phyloP scores from a whole-genome alignment of 1,140 invertebrate genomes.

The Rhagoletis zephyria region DNA sequence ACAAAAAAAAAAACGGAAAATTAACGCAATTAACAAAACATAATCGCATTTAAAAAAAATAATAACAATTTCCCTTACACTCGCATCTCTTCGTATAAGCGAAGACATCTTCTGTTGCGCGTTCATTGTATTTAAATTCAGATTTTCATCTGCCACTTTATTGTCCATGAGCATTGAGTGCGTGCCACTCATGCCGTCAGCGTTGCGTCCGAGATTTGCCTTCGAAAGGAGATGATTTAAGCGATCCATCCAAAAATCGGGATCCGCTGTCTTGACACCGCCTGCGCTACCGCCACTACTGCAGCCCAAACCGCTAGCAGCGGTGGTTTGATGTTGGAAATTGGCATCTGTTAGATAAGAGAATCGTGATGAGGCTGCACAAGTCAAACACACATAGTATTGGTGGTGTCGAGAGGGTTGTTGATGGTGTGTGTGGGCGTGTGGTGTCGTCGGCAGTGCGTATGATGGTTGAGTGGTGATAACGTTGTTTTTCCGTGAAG shows the following conservation, averaged over 20 bases:
- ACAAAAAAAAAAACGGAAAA: not conserved
- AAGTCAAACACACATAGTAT: conserved; percentile 9
- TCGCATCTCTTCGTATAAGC: conserved; percentile 66
- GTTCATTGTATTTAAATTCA: conserved; percentile 69
- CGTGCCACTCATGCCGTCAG: conserved; percentile 60
- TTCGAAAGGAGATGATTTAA: conserved; percentile 64
- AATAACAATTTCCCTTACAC: conserved; percentile 52
- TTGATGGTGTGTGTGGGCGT: not conserved
- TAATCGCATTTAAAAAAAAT: not conserved
- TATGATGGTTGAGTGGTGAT: not conserved
- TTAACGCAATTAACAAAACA: not conserved
- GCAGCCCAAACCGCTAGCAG: not conserved
- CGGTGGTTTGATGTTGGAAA: conserved; percentile 59
- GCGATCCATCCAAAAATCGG: conserved; percentile 71
- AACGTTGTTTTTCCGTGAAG: not conserved
- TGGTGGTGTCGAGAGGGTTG: not conserved
- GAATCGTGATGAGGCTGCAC: conserved; percentile 54
- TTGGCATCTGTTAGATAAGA: conserved; percentile 71
- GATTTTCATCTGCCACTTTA: conserved; percentile 71
- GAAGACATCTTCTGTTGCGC: conserved; percentile 65
- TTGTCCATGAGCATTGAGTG: conserved; percentile 66
- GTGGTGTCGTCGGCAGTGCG: not conserved
- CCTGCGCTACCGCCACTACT: conserved; percentile 11
- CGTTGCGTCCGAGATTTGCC: conserved; percentile 60
- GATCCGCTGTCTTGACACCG: conserved; percentile 57